These are phyloP conservation scores for Gortyna flavago DNA, from an alignment of 2,888 invertebrate species.

Conservation along the genomic window DNA sequence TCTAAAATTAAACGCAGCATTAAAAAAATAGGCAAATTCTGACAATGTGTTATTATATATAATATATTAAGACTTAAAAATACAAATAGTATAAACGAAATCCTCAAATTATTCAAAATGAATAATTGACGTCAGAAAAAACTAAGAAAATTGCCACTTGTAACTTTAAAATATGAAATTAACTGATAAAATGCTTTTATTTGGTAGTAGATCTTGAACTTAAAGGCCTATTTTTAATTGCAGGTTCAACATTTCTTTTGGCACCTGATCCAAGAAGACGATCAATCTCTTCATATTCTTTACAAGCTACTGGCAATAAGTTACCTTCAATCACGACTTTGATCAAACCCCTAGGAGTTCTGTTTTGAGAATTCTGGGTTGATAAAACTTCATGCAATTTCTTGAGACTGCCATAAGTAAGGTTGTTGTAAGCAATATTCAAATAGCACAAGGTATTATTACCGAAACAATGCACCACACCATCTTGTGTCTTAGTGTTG, in stretches of 20 bases:
- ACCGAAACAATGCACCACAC: conserved; percentile 69
- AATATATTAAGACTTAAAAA: not conserved
- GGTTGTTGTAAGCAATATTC: conserved; percentile 78
- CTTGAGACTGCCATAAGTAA: conserved; percentile 71
- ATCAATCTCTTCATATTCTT: conserved; percentile 71
- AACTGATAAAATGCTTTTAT: too few species aligned
- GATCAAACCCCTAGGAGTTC: conserved; percentile 68
- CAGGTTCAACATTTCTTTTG: not conserved
- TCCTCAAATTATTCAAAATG: not conserved
- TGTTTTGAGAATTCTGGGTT: conserved; percentile 69
- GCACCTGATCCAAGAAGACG: conserved; percentile 31
- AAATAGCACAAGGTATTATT: conserved; percentile 77
- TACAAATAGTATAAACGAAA: not conserved
- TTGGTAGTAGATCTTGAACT: not conserved
- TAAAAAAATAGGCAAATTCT: not conserved
- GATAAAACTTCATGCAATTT: conserved; percentile 72
- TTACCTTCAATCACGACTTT: too few species aligned
- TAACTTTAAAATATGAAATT: not conserved
- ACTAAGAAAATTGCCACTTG: not conserved
- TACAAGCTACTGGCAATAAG: conserved; percentile 72
- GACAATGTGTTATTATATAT: too few species aligned
- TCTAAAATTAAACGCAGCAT: conserved; percentile 9
- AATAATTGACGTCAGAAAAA: not conserved
- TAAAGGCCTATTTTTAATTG: not conserved
- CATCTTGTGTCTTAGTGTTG: conserved; percentile 66